A percentile compares a stretch with the other conserved stretches of the same genome.
phyloP scores from a whole-genome alignment of 2,888 invertebrate genomes.

The Heteromurus nitidus region DNA sequence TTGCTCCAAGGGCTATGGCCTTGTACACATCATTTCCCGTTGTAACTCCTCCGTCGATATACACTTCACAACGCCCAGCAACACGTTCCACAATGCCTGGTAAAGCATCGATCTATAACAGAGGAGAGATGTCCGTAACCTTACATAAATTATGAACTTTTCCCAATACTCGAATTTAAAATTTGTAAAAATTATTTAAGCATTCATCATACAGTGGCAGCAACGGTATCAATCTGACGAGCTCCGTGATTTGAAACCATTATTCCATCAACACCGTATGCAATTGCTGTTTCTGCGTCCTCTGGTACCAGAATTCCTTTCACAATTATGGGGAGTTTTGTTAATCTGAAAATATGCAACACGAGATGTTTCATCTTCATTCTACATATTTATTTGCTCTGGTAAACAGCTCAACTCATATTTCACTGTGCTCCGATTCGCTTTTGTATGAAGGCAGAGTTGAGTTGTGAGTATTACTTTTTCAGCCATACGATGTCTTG shows the following conservation, averaged over 20 bases:
- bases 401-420: too few species aligned
- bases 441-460: too few species aligned
- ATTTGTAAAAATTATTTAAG: neutral
- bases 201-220: constrained; percentile 82
- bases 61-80: constrained; percentile 85
- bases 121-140: too few species aligned
- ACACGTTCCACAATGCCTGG: constrained; percentile 84
- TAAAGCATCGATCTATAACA: constrained; percentile 48
- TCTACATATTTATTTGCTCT: constrained; percentile 3
- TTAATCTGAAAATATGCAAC: constrained; percentile 78
- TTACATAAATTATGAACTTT: neutral
- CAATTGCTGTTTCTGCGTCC: constrained; percentile 86
- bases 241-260: constrained; percentile 97
- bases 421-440: too few species aligned
- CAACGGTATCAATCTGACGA: constrained; percentile 89
- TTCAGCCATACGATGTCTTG: constrained; percentile 90
- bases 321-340: constrained; percentile 86
- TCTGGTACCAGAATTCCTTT: constrained; percentile 92
- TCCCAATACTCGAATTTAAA: neutral
- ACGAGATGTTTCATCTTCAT: neutral
- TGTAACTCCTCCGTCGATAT: constrained; percentile 90
- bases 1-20: constrained; percentile 92
- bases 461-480: constrained; percentile 78
- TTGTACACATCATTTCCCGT: constrained; percentile 93
- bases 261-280: constrained; percentile 86